phyloP scores from a whole-genome alignment of 2,113 vertebrate genomes.

The Spermophilus dauricus region DNA sequence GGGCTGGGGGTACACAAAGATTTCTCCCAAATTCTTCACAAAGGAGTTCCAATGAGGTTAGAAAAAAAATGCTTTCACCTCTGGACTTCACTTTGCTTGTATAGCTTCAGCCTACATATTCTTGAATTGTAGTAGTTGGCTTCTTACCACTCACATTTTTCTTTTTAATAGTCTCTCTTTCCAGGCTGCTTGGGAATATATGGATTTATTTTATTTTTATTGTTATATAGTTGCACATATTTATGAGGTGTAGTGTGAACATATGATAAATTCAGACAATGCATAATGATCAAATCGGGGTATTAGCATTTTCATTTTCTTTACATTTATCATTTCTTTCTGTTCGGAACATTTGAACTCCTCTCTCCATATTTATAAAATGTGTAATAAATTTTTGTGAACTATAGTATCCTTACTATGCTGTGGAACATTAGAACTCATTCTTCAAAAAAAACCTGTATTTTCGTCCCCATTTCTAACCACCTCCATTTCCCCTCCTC shows the following conservation, averaged over 20 bases:
- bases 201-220: not conserved
- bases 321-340: not conserved
- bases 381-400: not conserved
- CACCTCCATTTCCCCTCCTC: not conserved
- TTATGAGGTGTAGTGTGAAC: not conserved
- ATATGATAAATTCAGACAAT: not conserved
- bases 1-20: not conserved
- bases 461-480: not conserved
- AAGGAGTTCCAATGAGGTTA: not conserved
- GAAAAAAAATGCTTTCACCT: not conserved
- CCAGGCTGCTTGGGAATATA: not conserved
- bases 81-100: not conserved
- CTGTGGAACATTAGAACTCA: not conserved
- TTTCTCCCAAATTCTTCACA: not conserved
- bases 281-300: not conserved
- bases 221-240: not conserved
- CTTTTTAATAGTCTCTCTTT: constrained; percentile 10
- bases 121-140: not conserved
- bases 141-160: not conserved
- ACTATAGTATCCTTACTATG: not conserved
- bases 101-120: not conserved
- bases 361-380: not conserved
- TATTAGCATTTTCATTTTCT: not conserved
- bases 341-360: not conserved
- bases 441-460: not conserved